phyloP scores from a whole-genome alignment of 1,140 invertebrate genomes.

The Apis florea region DNA sequence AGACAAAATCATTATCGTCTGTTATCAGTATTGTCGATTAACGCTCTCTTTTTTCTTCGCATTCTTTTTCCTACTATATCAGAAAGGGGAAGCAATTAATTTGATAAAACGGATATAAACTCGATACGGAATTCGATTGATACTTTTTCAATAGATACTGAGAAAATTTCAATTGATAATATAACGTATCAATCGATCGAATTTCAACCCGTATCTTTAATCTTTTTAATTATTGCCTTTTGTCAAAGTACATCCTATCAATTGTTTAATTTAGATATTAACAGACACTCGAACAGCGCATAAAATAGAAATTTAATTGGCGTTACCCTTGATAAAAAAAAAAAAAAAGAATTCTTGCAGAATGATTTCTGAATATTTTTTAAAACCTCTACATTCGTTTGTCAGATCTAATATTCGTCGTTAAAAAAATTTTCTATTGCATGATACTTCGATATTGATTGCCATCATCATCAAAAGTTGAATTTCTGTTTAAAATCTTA shows the following conservation, averaged over 20 bases:
- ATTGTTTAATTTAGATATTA: constrained; percentile 24
- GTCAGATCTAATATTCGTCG: too few species aligned
- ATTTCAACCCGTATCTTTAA: constrained; percentile 11
- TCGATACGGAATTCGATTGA: not conserved
- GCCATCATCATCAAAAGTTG: too few species aligned
- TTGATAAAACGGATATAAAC: not conserved
- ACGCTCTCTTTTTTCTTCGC: not conserved
- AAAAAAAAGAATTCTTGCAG: not conserved
- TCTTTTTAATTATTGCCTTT: constrained; percentile 21
- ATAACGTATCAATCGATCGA: not conserved
- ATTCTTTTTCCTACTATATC: not conserved
- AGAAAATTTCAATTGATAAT: not conserved
- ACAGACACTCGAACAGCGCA: not conserved
- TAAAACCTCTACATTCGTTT: too few species aligned
- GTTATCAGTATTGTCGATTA: not conserved
- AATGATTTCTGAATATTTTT: not conserved
- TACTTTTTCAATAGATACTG: not conserved
- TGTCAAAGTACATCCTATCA: not conserved
- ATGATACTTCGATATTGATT: too few species aligned
- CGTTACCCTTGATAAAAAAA: not conserved
- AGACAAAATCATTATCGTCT: not conserved
- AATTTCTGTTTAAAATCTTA: too few species aligned
- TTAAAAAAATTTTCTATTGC: too few species aligned
- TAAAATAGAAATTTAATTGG: not conserved
- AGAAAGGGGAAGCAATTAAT: not conserved